A percentile compares a stretch with the other conserved stretches of the same genome.
Conservation (phyloP, 2,797 vertebrate genomes). For the Platyrinchus mystaceus region DNA sequence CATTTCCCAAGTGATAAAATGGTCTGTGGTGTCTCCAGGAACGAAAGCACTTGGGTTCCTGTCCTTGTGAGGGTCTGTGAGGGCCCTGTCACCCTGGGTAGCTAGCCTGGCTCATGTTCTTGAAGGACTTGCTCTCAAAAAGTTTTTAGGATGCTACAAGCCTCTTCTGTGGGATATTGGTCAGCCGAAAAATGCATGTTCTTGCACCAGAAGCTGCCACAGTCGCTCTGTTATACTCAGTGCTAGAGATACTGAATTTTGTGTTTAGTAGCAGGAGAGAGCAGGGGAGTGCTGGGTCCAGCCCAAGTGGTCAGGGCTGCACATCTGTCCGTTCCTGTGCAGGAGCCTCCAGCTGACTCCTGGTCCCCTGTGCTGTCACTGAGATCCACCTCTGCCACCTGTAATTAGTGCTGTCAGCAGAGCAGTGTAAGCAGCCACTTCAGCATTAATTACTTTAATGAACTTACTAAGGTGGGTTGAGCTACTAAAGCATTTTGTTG, state of each 20-base stretch:
- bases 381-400: background rate
- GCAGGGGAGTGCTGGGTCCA: background rate
- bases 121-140: background rate
- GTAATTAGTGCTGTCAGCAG: constrained; percentile 26
- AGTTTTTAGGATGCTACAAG: background rate
- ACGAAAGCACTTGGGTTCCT: background rate
- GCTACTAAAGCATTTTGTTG: constrained; percentile 55
- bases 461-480: constrained; percentile 39
- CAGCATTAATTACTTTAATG: constrained; percentile 56
- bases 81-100: background rate
- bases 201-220: background rate
- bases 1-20: background rate
- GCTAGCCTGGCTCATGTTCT: accelerated
- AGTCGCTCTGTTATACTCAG: background rate
- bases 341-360: background rate
- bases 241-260: background rate
- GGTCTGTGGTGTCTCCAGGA: background rate
- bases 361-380: background rate
- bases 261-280: background rate
- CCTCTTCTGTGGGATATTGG: background rate
- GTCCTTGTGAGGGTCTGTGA: background rate
- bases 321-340: background rate
- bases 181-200: background rate
- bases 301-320: background rate
- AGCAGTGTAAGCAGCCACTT: constrained; percentile 23